phyloP scores from a whole-genome alignment of 1,140 invertebrate genomes.

The Eriosoma lanigerum region DNA sequence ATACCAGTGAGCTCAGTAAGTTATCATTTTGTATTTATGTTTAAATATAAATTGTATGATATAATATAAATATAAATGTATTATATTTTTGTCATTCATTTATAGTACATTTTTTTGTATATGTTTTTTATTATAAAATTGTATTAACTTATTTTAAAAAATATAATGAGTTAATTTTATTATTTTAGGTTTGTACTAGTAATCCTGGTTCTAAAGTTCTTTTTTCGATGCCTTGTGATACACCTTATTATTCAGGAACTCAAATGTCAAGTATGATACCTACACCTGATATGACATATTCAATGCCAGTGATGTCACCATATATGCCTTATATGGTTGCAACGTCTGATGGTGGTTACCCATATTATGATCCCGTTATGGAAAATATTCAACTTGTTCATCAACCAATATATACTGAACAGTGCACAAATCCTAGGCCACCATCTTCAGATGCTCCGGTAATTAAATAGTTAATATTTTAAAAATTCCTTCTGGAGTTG shows the following conservation, averaged over 20 bases:
- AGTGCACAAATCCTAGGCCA: conserved; percentile 38
- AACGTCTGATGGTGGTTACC: conserved; percentile 47
- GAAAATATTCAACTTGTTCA: conserved; percentile 49
- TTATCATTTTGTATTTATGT: not conserved
- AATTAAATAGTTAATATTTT: not conserved
- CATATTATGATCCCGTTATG: conserved; percentile 37
- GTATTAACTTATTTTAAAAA: too few species aligned
- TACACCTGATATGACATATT: conserved; percentile 36
- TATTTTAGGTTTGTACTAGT: conserved; percentile 33
- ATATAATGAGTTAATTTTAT: not conserved
- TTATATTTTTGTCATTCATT: too few species aligned
- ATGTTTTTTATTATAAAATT: too few species aligned
- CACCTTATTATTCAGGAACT: conserved; percentile 34
- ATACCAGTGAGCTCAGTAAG: conserved; percentile 29
- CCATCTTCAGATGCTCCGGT: conserved; percentile 30
- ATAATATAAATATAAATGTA: too few species aligned
- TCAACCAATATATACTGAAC: conserved; percentile 32
- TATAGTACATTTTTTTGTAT: too few species aligned
- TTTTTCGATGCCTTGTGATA: conserved; percentile 33
- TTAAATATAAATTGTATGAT: too few species aligned
- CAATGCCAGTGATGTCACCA: conserved; percentile 47
- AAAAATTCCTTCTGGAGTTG: not conserved
- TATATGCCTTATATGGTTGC: conserved; percentile 47
- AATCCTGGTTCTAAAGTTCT: conserved; percentile 42
- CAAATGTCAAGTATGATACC: conserved; percentile 45